A percentile compares a stretch with the other conserved stretches of the same genome.
Evolutionary conservation across 2,113 vertebrate genomes (phyloP).

Genomic region (Sapayoa aenigma): DNA sequence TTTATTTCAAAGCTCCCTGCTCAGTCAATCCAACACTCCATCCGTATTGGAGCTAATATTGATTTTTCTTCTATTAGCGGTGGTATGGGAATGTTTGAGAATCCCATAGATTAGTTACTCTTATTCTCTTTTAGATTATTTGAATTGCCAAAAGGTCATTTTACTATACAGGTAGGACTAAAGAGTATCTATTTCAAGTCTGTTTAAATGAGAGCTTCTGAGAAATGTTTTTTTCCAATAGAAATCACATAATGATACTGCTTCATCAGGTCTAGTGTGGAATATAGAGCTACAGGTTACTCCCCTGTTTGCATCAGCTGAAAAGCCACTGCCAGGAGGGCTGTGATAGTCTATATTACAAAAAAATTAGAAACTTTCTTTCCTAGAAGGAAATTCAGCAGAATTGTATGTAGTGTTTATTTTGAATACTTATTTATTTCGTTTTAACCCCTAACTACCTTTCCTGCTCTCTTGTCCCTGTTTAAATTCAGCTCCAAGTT

Average conservation of each 20-base stretch:
- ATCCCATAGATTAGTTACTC: not conserved
- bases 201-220: not conserved
- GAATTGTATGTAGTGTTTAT: not conserved
- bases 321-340: not conserved
- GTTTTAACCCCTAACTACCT: not conserved
- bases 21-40: slow-evolving; percentile 54
- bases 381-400: not conserved
- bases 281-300: not conserved
- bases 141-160: not conserved
- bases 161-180: not conserved
- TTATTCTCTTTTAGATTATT: not conserved
- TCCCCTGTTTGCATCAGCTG: not conserved
- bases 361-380: not conserved
- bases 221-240: not conserved
- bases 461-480: not conserved
- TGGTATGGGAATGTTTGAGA: not conserved
- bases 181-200: not conserved
- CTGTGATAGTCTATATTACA: not conserved
- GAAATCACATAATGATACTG: not conserved
- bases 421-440: not conserved
- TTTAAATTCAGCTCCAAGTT: not conserved
- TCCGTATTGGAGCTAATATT: slow-evolving; percentile 47
- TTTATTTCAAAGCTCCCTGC: slow-evolving; percentile 69
- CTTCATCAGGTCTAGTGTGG: not conserved
- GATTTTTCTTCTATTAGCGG: slow-evolving; percentile 50